A percentile compares a stretch with the other conserved stretches of the same genome.
Evolutionary conservation across 2,113 vertebrate genomes (phyloP).

Genomic region (Chaenocephalus aceratus): DNA sequence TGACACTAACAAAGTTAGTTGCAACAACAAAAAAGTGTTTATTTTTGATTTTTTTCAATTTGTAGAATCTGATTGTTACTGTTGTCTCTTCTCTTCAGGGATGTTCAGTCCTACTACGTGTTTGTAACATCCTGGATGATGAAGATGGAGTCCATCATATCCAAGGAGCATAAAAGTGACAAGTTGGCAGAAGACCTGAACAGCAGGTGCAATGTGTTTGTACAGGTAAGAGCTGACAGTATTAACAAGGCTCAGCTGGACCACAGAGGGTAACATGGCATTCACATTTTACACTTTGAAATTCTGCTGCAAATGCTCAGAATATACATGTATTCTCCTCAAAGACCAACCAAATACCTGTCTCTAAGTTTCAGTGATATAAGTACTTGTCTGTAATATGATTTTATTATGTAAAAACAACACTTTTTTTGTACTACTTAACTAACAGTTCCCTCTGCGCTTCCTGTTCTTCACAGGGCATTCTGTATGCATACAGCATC

Average conservation of each 20-base stretch:
- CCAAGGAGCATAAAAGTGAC: slow-evolving; percentile 90
- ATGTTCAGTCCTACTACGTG: slow-evolving; percentile 97
- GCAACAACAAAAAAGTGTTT: background rate
- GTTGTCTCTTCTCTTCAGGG: slow-evolving; percentile 82
- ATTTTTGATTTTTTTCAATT: background rate
- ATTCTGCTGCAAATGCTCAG: background rate
- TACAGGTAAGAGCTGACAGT: slow-evolving; percentile 87
- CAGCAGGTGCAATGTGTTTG: slow-evolving; percentile 94
- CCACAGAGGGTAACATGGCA: background rate
- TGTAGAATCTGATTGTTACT: background rate
- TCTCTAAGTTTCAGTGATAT: background rate
- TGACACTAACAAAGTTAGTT: slow-evolving; percentile 92
- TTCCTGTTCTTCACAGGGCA: slow-evolving; percentile 84
- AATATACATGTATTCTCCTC: background rate
- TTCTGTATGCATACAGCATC: slow-evolving; percentile 97
- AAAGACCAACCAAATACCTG: background rate
- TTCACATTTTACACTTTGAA: background rate
- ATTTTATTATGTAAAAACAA: background rate
- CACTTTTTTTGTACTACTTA: background rate
- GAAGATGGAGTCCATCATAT: slow-evolving; percentile 98
- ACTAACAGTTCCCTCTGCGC: background rate
- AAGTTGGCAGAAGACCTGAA: slow-evolving; percentile 94
- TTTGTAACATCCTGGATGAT: slow-evolving; percentile 99
- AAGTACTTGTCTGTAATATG: background rate
- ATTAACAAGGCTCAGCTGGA: background rate